Percentiles rank a stretch among this genome's conserved stretches.
These are phyloP conservation scores for Bibio marci DNA, from an alignment of 2,888 invertebrate species.

Conservation along the genomic window DNA sequence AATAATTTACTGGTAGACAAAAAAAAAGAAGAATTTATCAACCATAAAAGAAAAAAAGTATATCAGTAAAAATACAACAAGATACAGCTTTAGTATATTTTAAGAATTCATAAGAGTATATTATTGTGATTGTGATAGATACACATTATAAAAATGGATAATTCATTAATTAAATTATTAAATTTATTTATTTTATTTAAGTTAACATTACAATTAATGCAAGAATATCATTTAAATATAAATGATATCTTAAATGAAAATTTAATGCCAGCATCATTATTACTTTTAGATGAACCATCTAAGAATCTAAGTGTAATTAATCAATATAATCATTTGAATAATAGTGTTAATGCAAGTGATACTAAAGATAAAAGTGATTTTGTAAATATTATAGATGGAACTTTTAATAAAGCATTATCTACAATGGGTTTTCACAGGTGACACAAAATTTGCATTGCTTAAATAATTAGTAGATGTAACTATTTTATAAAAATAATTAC, in stretches of 20 bases:
- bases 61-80: too few relatives aligned
- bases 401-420: slow-evolving; percentile 41
- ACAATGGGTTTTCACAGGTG: slow-evolving; percentile 57
- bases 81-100: too few relatives aligned
- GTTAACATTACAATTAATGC: too few relatives aligned
- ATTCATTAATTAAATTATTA: neutral
- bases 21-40: too few relatives aligned
- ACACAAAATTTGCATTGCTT: slow-evolving; percentile 9
- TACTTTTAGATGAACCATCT: slow-evolving; percentile 27
- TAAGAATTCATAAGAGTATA: too few relatives aligned
- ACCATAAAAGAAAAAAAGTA: too few relatives aligned
- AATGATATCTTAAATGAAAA: slow-evolving; percentile 53
- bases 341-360: neutral
- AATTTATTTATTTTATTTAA: too few relatives aligned
- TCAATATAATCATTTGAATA: neutral
- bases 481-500: too few relatives aligned
- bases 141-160: too few relatives aligned
- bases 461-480: neutral
- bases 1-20: too few relatives aligned
- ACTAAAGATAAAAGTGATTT: neutral
- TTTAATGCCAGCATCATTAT: slow-evolving; percentile 48
- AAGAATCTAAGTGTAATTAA: slow-evolving; percentile 2
- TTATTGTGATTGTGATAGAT: too few relatives aligned
- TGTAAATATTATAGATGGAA: slow-evolving; percentile 31
- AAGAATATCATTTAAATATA: slow-evolving; percentile 24